Evolutionary conservation across 2,113 vertebrate genomes (phyloP).

Genomic region (Sclerurus mexicanus): DNA sequence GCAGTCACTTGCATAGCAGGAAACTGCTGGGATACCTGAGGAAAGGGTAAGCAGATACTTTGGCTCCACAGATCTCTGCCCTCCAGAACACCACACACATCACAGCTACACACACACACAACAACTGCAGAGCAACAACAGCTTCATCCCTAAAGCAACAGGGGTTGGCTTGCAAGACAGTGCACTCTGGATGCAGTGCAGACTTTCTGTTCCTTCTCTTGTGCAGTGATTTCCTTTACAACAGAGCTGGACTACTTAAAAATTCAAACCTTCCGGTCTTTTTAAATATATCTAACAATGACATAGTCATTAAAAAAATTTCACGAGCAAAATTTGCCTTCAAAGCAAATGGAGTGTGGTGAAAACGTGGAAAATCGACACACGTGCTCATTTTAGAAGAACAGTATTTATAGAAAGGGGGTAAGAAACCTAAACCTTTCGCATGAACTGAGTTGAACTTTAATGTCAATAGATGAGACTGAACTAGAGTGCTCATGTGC

Average conservation of each 20-base stretch:
- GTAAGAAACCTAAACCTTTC: conserved; percentile 16
- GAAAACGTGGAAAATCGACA: conserved; percentile 2
- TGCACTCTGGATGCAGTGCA: conserved; percentile 37
- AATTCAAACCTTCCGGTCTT: conserved; percentile 59
- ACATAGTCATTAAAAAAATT: conserved; percentile 79
- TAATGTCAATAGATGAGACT: background rate
- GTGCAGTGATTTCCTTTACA: conserved; percentile 52
- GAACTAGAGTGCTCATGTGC: background rate
- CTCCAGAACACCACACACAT: background rate
- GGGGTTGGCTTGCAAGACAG: background rate
- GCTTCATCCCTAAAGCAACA: conserved; percentile 48
- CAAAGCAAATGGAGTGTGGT: conserved; percentile 72
- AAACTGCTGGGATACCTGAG: conserved; percentile 48
- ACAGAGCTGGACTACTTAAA: conserved; percentile 44
- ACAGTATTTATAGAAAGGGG: background rate
- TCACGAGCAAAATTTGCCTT: conserved; percentile 73
- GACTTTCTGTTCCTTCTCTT: conserved; percentile 12
- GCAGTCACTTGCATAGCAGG: conserved; percentile 69
- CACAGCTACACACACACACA: background rate
- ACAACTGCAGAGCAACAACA: background rate
- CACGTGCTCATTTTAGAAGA: background rate
- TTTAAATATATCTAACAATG: conserved; percentile 74
- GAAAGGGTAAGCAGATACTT: background rate
- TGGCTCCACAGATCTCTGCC: background rate
- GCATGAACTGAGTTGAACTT: background rate